These are phyloP conservation scores for Aphaenogaster ashmeadi DNA, from an alignment of 1,140 invertebrate genomes.

Conservation along the genomic window DNA sequence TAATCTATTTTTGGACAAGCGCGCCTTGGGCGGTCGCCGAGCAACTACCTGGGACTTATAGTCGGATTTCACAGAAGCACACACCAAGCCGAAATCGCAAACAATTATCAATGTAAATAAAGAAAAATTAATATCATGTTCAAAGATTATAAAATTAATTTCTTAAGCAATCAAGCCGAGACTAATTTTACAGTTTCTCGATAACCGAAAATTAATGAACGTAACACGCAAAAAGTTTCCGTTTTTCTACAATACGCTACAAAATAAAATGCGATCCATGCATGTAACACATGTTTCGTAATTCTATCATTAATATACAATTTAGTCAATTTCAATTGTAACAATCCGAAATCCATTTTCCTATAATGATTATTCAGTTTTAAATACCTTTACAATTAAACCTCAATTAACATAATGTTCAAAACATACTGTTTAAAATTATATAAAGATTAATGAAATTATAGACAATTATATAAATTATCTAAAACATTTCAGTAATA, in stretches of 20 bases:
- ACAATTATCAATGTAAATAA: background rate
- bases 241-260: background rate
- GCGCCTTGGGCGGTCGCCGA: conserved; percentile 41
- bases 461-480: background rate
- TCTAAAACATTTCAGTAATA: background rate
- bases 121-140: background rate
- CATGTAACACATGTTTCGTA: background rate
- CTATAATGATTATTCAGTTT: background rate
- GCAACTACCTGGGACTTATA: conserved; percentile 34
- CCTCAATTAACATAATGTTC: background rate
- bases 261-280: background rate
- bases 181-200: background rate
- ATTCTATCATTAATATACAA: background rate
- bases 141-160: background rate
- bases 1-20: conserved; percentile 52
- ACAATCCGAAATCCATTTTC: background rate
- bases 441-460: conserved; percentile 15
- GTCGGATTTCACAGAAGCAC: conserved; percentile 2
- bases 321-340: conserved; percentile 9
- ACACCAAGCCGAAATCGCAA: conserved; percentile 5
- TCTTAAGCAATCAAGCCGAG: background rate
- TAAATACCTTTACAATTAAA: background rate
- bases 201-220: background rate
- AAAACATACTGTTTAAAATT: background rate
- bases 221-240: background rate